Base-by-base conservation (phyloP, 1,140 invertebrate genomes). In the Leptinotarsa texana region DNA sequence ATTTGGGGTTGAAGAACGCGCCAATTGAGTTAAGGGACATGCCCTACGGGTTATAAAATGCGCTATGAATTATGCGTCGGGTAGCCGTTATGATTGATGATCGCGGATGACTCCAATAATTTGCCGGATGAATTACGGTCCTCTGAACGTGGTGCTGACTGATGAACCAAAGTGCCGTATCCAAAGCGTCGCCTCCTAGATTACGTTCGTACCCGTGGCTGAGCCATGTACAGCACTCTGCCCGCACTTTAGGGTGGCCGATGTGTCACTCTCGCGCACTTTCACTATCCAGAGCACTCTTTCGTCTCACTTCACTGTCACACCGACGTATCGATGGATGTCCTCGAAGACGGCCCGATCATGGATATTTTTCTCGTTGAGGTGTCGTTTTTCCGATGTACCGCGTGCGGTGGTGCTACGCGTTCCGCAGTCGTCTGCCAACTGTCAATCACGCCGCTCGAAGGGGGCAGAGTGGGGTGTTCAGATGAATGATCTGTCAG, bases 361-460 rank as follows among this genome's bases (percentile, higher is more conserved):
- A 81, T 80, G 77, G 80, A 74, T 70, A 70, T 74, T 69, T 74
- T 76, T 69, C 72, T 73, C 75, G 75, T 78, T 79, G 66, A 57
- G 48, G 63, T 62, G 61, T 42, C 48, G 49, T 22, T 72, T 70
- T 65, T 74, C 75, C 71, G 76, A 65, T 63, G 73, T 71, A 79
- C 76, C 80, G 82, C 82, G 83, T 83, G 81, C 84, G 82, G 83
- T 84, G 88, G 86, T 88, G 88, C 87, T 89, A 88, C 88, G 88
- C 88, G 87, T 84, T 88, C 88, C 88, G 88, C 88, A 88, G 88
- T 89, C 88, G 88, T 89, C 89, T 89, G 88, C 88, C 87, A 90
- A 90, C 89, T 89, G 89, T 90, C 89, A 90, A 90, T 90, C 89
- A 89, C 87, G 85, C 86, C 85, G 75, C 85, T 84, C 77, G 84